Evolutionary conservation across 2,797 vertebrate species (phyloP), one percentile per base, ranked within the genome.

Genomic region (Uromys caudimaculatus): DNA sequence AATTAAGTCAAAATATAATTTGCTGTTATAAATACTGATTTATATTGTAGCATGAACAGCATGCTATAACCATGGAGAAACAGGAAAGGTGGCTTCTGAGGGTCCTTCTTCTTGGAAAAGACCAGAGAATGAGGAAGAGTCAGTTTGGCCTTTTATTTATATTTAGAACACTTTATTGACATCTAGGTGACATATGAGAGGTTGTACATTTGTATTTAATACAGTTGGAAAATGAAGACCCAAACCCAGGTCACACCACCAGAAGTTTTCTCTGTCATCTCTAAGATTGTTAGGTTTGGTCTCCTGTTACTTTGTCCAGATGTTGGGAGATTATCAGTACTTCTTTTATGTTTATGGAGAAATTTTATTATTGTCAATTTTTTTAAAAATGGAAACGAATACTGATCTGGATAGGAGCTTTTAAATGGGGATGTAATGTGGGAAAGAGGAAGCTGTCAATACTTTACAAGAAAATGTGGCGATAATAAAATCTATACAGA

Each of bases 1-100:
- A 23, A 52, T 12, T 78, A 85, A 78, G 58, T 78, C 21, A 62
- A 93, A 88, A 89, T 44, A 9, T n/a, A 77, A 90, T 90, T 62
- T 35, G 58, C 62, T 92, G 96, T 87, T 69, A 95, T 60, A 73
- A 95, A 67, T 75, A 35, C 12, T n/a, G 52, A 35, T n/a, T 14
- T 67, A 41, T 58, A 86, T 76, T 41, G 41, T 16, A 84, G 3
- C 44, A 44, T 29, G 21, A 32, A n/a, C 21, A 71, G 32, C 16
- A 13, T 0, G 64, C 16, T 19, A 1, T 32, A 94, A 91, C 71
- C 35, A 32, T 6, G 21, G 56, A 76, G 38, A 93, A 97, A 77
- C 58, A 24, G 41, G 84, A 67, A 88, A 38, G 1, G 0, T 84
- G 62, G 10, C 29, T 9, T 47, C n/a, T 35, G 19, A 7, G 90